Evolutionary conservation across 1,140 invertebrate species (phyloP), one percentile per base, ranked within the genome.

Genomic region (Acyrthosiphon pisum): DNA sequence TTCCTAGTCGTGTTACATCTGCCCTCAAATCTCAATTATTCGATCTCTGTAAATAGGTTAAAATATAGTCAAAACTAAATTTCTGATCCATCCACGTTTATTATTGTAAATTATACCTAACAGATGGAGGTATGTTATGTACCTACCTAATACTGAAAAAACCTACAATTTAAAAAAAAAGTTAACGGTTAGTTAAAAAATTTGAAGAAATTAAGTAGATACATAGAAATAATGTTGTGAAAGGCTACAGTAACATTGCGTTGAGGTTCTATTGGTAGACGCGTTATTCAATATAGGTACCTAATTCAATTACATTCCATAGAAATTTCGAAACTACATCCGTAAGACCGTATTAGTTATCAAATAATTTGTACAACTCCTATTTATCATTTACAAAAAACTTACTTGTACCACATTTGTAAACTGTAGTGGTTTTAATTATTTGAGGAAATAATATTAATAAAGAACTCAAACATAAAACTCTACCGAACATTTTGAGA

Each of bases 381-480:
- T 56, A 76, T 46, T n/a, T n/a, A 68, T 35, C 76, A 68, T 22
- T 56, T 44, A 48, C 9, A 23, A 50, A 93, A 84, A 30, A 93
- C 91, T 93, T 84, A 93, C 91, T 86, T 30, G 91, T 41, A 20
- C 81, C 91, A n/a, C 91, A 93, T 93, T 93, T 93, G 86, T 93
- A 93, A 86, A 93, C 91, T 84, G 50, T 86, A 6, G 91, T 84
- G 2, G 81, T 30, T 37, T 68, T 26, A 60, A 26, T 90, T 68
- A 20, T 68, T 30, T 90, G 53, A 68, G 56, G 37, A 90, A 90
- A 41, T 90, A 68, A 35, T 68, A 90, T 44, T 60, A 90, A 90
- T 90, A 90, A 90, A 14, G n/a, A 90, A 60, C 53, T 68, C 6
- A 68, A 18, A 44, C 35, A 90, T n/a, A 90, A 9, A 68, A 60